These are phyloP conservation scores for Coregonus suidteri DNA, from an alignment of 2,797 vertebrate genomes.

Conservation along the genomic window DNA sequence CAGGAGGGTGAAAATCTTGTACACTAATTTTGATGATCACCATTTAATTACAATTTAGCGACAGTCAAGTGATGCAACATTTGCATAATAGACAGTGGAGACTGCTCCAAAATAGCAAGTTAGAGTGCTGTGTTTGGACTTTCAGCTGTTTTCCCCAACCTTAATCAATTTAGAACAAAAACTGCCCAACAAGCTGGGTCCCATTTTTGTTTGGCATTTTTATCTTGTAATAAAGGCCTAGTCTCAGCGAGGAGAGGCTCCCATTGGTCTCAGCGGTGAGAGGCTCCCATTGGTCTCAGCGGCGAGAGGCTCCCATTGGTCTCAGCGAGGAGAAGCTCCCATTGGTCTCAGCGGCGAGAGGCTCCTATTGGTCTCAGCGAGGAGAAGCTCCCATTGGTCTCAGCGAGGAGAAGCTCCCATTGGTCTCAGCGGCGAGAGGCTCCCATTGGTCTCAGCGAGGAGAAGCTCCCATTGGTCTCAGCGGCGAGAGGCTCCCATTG, in stretches of 20 bases:
- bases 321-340: too few relatives aligned
- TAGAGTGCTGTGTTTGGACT: constrained; percentile 51
- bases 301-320: too few relatives aligned
- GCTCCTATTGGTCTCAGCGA: too few relatives aligned
- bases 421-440: too few relatives aligned
- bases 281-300: too few relatives aligned
- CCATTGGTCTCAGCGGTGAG: not conserved
- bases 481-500: too few relatives aligned
- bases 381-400: too few relatives aligned
- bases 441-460: too few relatives aligned
- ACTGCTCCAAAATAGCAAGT: constrained; percentile 47
- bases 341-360: too few relatives aligned
- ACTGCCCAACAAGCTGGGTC: constrained; percentile 21
- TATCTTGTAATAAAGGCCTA: constrained; percentile 21
- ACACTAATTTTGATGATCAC: constrained; percentile 41
- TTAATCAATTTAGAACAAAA: constrained; percentile 34
- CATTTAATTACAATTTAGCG: constrained; percentile 64
- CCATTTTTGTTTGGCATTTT: constrained; percentile 37
- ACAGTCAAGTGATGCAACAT: constrained; percentile 48
- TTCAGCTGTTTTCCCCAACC: constrained; percentile 3
- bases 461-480: too few relatives aligned
- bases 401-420: too few relatives aligned
- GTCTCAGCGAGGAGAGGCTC: constrained; percentile 37
- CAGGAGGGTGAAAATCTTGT: constrained; percentile 28
- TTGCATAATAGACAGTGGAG: constrained; percentile 42